These are phyloP conservation scores for Tolmerus cingulatus DNA, from an alignment of 2,888 invertebrate species.

Conservation along the genomic window DNA sequence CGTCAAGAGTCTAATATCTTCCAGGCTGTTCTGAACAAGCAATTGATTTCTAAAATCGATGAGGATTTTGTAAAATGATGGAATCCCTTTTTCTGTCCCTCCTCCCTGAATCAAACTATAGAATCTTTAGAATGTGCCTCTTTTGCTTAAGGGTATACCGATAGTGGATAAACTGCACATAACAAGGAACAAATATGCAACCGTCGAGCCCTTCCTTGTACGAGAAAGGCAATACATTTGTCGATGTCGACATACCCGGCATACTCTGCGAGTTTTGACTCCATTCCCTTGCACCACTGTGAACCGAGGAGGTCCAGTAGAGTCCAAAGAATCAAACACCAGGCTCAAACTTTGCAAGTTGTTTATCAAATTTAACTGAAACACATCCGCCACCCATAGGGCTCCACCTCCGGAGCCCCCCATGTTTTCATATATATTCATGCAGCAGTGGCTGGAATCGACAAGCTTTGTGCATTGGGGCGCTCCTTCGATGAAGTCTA, in stretches of 20 bases:
- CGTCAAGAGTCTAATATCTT: neutral
- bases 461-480: neutral
- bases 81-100: neutral
- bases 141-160: neutral
- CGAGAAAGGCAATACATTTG: neutral
- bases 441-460: neutral
- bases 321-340: neutral
- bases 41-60: neutral
- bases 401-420: neutral
- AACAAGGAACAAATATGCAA: neutral
- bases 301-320: neutral
- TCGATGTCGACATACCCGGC: neutral
- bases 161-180: neutral
- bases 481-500: neutral
- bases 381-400: neutral
- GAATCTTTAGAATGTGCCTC: neutral
- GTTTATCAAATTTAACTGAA: neutral
- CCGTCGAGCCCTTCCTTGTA: neutral
- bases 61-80: neutral
- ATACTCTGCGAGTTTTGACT: neutral
- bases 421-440: neutral
- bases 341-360: neutral
- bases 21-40: neutral
- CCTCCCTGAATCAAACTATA: neutral
- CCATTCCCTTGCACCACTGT: neutral